phyloP scores from a whole-genome alignment of 2,888 invertebrate species.

The Xestia c-nigrum region DNA sequence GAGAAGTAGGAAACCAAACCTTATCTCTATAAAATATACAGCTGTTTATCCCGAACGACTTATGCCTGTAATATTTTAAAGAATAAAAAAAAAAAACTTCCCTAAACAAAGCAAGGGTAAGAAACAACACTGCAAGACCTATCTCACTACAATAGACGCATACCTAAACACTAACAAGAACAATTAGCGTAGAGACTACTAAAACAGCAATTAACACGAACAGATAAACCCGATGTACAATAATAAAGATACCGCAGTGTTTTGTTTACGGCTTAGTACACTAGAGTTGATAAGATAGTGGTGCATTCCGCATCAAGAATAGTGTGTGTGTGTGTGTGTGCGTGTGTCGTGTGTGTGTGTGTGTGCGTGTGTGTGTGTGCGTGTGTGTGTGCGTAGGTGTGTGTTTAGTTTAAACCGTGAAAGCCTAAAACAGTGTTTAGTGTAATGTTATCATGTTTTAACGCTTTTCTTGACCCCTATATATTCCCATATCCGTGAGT shows the following conservation, averaged over 20 bases:
- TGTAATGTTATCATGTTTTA: neutral
- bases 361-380: too few species aligned
- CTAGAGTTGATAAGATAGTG: slow-evolving; percentile 28
- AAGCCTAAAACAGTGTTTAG: too few species aligned
- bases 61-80: neutral
- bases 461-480: slow-evolving; percentile 24
- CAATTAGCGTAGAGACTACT: slow-evolving; percentile 47
- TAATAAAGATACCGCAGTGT: slow-evolving; percentile 35
- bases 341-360: too few species aligned
- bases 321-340: too few species aligned
- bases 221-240: slow-evolving; percentile 49
- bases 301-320: slow-evolving; percentile 14
- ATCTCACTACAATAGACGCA: slow-evolving; percentile 4
- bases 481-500: neutral
- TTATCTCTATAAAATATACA: neutral
- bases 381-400: too few species aligned
- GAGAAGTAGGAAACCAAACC: neutral
- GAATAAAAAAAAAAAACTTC: neutral
- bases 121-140: neutral
- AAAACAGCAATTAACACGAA: slow-evolving; percentile 55
- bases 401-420: too few species aligned
- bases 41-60: too few species aligned
- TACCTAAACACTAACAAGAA: slow-evolving; percentile 25
- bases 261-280: slow-evolving; percentile 26
- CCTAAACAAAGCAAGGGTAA: neutral